Evolutionary conservation across 2,797 vertebrate species (phyloP), one percentile per base, ranked within the genome.

Genomic region (Betta splendens): DNA sequence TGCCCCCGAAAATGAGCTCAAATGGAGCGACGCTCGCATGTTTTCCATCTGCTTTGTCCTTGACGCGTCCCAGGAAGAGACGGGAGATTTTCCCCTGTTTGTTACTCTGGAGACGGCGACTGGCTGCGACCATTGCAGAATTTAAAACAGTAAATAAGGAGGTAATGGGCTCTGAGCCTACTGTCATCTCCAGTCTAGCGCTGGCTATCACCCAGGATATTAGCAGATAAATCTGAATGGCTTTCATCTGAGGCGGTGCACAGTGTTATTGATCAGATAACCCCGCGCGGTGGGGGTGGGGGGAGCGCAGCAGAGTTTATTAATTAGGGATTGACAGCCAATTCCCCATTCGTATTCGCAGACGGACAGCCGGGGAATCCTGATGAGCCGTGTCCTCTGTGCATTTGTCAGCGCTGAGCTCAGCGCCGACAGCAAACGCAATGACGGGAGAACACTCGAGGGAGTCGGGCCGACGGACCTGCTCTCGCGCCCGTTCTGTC

Each of bases 311-410:
- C 85, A 71, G 87, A 92, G 92, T 94, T 94, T 93, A 93, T 94
- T 94, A 93, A 94, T 95, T 93, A 94, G 88, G 87, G 89, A 91
- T 91, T 92, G 92, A 93, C 92, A 94, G 89, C 85, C 92, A 93
- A 93, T 94, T 93, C 85, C 81, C 89, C 90, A 79, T 66, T 72
- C 77, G 88, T 80, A 87, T 90, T 89, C 84, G 85, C 77, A 71
- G 68, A 79, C 54, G 16, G 83, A 86, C 89, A 72, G 64, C 75
- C 33, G 3, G 2, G 45, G 85, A 89, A 92, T 91, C 80, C 78
- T 75, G 85, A 92, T 92, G 86, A 92, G 88, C 64, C 66, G 59
- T 80, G 75, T 66, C 83, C 83, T 79, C 81, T 80, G 15, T 37
- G 54, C 54, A 66, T 81, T 73, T 50, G 73, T 73, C 72, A 54